Conservation (phyloP, 2,888 invertebrate species). For the Tanytarsus gracilentus region DNA sequence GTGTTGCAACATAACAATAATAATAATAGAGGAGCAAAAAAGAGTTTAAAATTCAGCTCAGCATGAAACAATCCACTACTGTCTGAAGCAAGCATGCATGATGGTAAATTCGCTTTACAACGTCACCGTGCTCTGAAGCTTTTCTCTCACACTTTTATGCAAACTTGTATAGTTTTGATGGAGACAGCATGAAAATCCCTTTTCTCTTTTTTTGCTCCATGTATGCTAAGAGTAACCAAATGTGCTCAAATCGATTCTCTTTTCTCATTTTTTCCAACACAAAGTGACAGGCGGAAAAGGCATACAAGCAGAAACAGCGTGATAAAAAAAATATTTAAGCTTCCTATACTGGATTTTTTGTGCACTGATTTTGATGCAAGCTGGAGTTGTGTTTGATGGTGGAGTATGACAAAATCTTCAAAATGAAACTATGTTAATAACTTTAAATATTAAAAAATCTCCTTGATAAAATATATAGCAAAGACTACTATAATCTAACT, state of each 20-base stretch:
- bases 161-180: neutral
- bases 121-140: neutral
- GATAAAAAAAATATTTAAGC: neutral
- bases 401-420: too few relatives aligned
- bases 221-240: neutral
- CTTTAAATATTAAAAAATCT: too few relatives aligned
- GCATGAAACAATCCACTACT: neutral
- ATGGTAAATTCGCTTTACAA: slow-evolving; percentile 2
- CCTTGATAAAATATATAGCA: too few relatives aligned
- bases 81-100: slow-evolving; percentile 7
- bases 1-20: slow-evolving; percentile 9
- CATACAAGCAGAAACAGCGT: neutral
- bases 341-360: too few relatives aligned
- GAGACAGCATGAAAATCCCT: neutral
- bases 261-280: neutral
- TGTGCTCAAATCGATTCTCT: neutral
- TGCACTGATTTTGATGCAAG: too few relatives aligned
- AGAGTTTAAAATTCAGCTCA: slow-evolving; percentile 4
- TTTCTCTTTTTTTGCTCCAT: neutral
- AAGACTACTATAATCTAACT: too few relatives aligned
- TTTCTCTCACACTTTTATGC: neutral
- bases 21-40: too few relatives aligned
- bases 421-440: too few relatives aligned
- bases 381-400: too few relatives aligned
- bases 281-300: neutral